These are phyloP conservation scores for Dendroctonus valens DNA, from an alignment of 1,140 invertebrate species.

Conservation along the genomic window DNA sequence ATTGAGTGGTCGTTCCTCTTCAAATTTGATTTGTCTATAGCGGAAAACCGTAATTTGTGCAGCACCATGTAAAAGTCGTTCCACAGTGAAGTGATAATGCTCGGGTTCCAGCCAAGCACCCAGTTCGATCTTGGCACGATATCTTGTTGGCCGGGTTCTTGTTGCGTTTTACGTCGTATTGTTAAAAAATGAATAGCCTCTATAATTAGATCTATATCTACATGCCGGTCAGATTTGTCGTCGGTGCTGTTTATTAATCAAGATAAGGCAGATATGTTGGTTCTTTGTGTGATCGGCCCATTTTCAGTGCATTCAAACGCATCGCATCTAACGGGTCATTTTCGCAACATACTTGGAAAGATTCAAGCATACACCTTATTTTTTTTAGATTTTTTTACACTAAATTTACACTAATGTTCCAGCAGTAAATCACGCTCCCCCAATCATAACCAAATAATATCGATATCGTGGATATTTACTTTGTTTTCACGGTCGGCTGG, in stretches of 20 bases:
- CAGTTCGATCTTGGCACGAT: conserved; percentile 34
- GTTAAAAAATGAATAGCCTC: conserved; percentile 29
- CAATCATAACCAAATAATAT: conserved; percentile 7
- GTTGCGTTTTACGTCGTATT: conserved; percentile 20
- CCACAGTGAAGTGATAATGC: conserved; percentile 42
- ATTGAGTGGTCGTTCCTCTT: conserved; percentile 38
- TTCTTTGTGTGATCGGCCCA: conserved; percentile 5
- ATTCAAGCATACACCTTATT: too few relatives aligned
- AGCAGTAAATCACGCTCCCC: not conserved
- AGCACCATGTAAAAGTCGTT: conserved; percentile 42
- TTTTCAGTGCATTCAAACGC: not conserved
- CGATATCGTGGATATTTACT: conserved; percentile 9
- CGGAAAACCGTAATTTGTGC: conserved; percentile 47
- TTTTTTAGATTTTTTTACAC: too few relatives aligned
- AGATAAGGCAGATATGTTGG: conserved; percentile 9
- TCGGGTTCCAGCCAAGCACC: conserved; percentile 13
- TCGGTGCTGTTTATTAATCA: conserved; percentile 21
- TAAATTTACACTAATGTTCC: too few relatives aligned
- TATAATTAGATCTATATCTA: conserved; percentile 27
- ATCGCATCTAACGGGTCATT: too few relatives aligned
- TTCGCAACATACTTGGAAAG: too few relatives aligned
- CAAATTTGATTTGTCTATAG: conserved; percentile 42
- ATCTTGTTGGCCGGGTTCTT: conserved; percentile 13
- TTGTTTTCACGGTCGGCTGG: conserved; percentile 11
- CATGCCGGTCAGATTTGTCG: conserved; percentile 19